Percentiles rank a stretch among this genome's conserved stretches.
Conservation (phyloP, 2,888 invertebrate genomes). For the Tetheella fluctuosa region DNA sequence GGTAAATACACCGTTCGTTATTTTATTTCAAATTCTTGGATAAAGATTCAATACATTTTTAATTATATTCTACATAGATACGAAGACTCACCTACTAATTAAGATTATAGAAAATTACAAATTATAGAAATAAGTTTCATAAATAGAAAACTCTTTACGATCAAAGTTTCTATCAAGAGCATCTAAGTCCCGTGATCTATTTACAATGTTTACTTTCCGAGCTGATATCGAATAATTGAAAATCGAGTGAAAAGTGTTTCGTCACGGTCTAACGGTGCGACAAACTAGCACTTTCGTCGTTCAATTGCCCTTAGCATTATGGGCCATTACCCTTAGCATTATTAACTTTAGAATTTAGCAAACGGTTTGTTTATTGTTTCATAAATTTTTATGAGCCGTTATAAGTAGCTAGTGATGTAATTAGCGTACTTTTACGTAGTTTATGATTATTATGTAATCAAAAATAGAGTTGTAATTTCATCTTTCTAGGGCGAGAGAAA, state of each 20-base stretch:
- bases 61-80: no score
- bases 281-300: conserved; percentile 53
- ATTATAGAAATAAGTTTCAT: no score
- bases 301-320: conserved; percentile 59
- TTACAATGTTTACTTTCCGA: conserved; percentile 11
- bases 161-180: no score
- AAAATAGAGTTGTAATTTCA: neutral
- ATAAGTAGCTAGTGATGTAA: neutral
- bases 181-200: neutral
- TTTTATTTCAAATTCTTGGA: no score
- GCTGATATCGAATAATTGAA: conserved; percentile 48
- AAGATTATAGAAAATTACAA: no score
- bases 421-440: neutral
- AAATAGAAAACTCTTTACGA: no score
- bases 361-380: neutral
- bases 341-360: neutral
- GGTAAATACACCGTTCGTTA: neutral
- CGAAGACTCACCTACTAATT: no score
- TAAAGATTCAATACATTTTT: no score
- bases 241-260: conserved; percentile 63
- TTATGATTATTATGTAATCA: conserved; percentile 1
- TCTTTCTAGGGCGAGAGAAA: conserved; percentile 2
- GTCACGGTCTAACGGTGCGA: conserved; percentile 50
- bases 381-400: neutral
- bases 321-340: conserved; percentile 42